phyloP scores from a whole-genome alignment of 23 tunicate species.

The Ciona savignyi region DNA sequence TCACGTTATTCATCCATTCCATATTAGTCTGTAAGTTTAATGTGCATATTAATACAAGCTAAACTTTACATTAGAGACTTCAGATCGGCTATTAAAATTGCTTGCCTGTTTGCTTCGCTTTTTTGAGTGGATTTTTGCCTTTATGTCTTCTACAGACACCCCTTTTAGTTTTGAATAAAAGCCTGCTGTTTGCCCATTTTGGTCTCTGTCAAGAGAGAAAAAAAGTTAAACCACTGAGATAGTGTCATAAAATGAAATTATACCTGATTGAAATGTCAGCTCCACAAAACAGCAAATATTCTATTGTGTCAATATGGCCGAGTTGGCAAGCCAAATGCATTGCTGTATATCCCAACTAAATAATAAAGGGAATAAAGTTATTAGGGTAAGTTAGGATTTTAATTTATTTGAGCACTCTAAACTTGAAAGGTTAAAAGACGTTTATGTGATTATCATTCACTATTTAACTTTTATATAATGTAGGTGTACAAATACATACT shows the following conservation, averaged over 20 bases:
- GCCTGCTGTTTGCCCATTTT: conserved; percentile 6
- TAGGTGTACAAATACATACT: too few relatives aligned
- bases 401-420: too few relatives aligned
- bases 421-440: too few relatives aligned
- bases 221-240: too few relatives aligned
- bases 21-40: too few relatives aligned
- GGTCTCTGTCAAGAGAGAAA: conserved; percentile 28
- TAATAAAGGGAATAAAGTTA: conserved; percentile 1
- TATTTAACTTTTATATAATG: too few relatives aligned
- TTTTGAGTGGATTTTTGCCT: background rate
- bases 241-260: background rate
- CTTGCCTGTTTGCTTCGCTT: conserved; percentile 1
- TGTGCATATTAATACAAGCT: too few relatives aligned
- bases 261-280: conserved; percentile 22
- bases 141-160: conserved; percentile 10
- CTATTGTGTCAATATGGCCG: conserved; percentile 27
- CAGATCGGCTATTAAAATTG: too few relatives aligned
- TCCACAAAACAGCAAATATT: conserved; percentile 22
- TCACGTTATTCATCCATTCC: background rate
- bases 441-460: too few relatives aligned
- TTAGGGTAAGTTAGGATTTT: too few relatives aligned
- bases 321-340: conserved; percentile 28
- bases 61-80: too few relatives aligned
- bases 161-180: conserved; percentile 2
- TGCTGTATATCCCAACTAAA: conserved; percentile 30